Evolutionary conservation across 2,797 vertebrate species (phyloP), one percentile per base, ranked within the genome.

Genomic region (Characodon lateralis): DNA sequence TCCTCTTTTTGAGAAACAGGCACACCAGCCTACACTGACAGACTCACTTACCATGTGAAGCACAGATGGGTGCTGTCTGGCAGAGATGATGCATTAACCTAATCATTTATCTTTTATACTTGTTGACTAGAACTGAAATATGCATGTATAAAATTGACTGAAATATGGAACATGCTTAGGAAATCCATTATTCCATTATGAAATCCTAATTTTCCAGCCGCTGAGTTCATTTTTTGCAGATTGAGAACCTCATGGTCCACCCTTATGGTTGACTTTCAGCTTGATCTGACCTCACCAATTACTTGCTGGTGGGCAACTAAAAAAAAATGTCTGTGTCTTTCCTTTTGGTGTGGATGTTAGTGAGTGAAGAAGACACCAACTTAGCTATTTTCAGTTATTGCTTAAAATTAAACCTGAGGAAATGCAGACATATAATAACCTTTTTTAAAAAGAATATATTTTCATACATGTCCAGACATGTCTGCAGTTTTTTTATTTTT

Each of bases 61-160:
- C 87, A 84, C 92, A 91, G 91, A 94, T 92, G 90, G 91, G 77
- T 72, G 85, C 90, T 91, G 91, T 92, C 93, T 92, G 87, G 85
- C 85, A 87, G 78, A 78, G 77, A 83, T 92, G 89, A 93, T 77
- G 69, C 88, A 91, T 76, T 83, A 86, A 86, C 73, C 83, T 79
- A 78, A 91, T 92, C 73, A 86, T 89, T 82, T 89, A 85, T 91
- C 88, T 85, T 76, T 87, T 81, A 28, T 83, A 87, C 56, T 84
- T 81, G 73, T 86, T 76, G 78, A 79, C 72, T 26, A 39, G 72
- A 48, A 72, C 73, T 86, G 63, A 90, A 85, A 82, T 82, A 89
- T 80, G 59, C 59, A 83, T 83, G 71, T 7, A 80, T 58, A 72
- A 72, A 85, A 16, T 35, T 12, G 18, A 50, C 70, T 83, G 74